These are phyloP conservation scores for Notiomystis cincta DNA, from an alignment of 2,113 vertebrate species.

Conservation along the genomic window DNA sequence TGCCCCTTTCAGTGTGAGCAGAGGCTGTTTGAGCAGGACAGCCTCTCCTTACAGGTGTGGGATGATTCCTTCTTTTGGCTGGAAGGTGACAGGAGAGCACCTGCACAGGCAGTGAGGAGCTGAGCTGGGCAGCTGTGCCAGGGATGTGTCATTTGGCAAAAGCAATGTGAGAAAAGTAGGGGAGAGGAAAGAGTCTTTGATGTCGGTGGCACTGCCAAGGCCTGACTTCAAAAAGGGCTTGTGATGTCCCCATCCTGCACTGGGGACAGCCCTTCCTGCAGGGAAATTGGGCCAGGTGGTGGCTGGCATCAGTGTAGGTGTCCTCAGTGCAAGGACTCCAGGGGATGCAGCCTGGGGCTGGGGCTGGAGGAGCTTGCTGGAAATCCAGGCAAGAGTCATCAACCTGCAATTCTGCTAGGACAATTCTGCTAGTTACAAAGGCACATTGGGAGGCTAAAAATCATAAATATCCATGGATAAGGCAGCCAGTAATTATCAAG, in stretches of 20 bases:
- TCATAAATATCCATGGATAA: not conserved
- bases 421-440: not conserved
- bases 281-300: not conserved
- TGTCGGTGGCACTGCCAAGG: not conserved
- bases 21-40: not conserved
- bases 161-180: not conserved
- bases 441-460: not conserved
- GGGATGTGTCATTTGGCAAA: not conserved
- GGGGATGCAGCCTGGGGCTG: not conserved
- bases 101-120: not conserved
- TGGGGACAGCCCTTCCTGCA: not conserved
- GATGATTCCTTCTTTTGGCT: not conserved
- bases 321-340: not conserved
- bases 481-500: not conserved
- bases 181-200: not conserved
- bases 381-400: not conserved
- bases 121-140: not conserved
- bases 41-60: slow-evolving; percentile 24
- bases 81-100: not conserved
- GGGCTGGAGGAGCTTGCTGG: not conserved
- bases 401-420: not conserved
- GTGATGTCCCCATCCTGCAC: not conserved
- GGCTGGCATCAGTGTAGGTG: not conserved
- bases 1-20: not conserved
- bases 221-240: not conserved